These are phyloP conservation scores for Agriotes lineatus DNA, from an alignment of 2,888 invertebrate genomes.

Conservation along the genomic window DNA sequence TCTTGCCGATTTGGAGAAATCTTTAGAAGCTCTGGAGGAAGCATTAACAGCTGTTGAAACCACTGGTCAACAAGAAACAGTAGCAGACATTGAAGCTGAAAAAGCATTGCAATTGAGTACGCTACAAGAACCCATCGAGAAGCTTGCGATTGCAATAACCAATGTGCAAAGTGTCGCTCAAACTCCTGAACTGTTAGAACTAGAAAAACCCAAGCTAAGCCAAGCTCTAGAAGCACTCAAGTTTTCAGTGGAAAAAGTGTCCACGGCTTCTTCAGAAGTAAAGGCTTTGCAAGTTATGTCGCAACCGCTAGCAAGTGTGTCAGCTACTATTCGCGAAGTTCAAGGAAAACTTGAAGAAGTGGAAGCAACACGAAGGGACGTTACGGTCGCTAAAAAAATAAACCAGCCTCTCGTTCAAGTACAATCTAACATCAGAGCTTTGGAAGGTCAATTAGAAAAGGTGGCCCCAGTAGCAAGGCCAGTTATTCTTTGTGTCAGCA, in stretches of 20 bases:
- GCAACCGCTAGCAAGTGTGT: conserved; percentile 48
- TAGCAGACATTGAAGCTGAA: conserved; percentile 29
- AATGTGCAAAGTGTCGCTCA: conserved; percentile 35
- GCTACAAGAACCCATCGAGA: conserved; percentile 34
- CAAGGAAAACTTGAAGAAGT: not conserved
- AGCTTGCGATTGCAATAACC: conserved; percentile 39
- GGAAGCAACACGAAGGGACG: conserved; percentile 6
- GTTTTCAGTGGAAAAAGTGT: conserved; percentile 23
- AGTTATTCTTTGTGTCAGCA: not conserved
- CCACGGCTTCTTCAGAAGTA: not conserved
- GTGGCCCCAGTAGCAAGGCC: not conserved
- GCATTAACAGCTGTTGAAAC: not conserved
- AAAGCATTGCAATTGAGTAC: conserved; percentile 9
- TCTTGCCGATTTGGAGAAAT: conserved; percentile 5
- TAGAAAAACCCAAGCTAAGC: conserved; percentile 32
- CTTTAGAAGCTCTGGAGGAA: conserved; percentile 12
- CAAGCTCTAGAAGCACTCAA: conserved; percentile 44
- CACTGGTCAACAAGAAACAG: not conserved
- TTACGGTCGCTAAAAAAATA: conserved; percentile 8
- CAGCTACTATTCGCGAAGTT: conserved; percentile 45
- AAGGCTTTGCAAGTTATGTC: conserved; percentile 34
- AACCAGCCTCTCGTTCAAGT: conserved; percentile 12
- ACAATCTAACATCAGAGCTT: not conserved
- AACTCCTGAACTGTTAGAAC: conserved; percentile 44
- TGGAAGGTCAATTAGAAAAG: conserved; percentile 2